These are phyloP conservation scores for Netelia virgata DNA, from an alignment of 2,888 invertebrate species.

Conservation along the genomic window DNA sequence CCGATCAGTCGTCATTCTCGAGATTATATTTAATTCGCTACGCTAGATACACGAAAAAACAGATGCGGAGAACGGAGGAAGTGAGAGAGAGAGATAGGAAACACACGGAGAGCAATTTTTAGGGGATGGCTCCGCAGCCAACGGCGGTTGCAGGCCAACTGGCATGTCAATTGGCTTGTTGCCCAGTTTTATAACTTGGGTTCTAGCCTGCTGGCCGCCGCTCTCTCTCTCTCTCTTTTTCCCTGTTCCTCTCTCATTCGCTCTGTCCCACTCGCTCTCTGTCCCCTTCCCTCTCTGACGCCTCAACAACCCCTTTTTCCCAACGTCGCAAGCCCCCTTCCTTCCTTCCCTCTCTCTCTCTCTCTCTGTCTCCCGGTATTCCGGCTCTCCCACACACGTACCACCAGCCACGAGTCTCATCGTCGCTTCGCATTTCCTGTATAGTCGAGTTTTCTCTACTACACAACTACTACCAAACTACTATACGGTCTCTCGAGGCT, in stretches of 20 bases:
- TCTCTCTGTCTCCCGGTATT: slow-evolving; percentile 56
- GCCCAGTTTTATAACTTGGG: slow-evolving; percentile 84
- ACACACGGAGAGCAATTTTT: slow-evolving; percentile 37
- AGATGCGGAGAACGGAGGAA: background rate
- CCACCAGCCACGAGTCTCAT: slow-evolving; percentile 27
- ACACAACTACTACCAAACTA: slow-evolving; percentile 41
- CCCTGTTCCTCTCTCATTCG: slow-evolving; percentile 62
- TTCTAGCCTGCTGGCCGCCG: slow-evolving; percentile 53
- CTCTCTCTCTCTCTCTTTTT: slow-evolving; percentile 65
- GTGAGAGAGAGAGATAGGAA: slow-evolving; percentile 7
- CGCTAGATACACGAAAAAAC: background rate
- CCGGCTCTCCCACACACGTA: slow-evolving; percentile 19
- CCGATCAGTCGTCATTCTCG: slow-evolving; percentile 79
- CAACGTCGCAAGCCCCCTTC: slow-evolving; percentile 1
- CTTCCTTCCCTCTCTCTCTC: background rate
- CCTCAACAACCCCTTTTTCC: slow-evolving; percentile 33
- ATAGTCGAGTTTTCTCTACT: slow-evolving; percentile 37
- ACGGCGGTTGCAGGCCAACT: slow-evolving; percentile 83
- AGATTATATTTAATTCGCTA: slow-evolving; percentile 77
- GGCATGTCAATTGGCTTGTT: slow-evolving; percentile 85
- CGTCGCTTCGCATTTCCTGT: slow-evolving; percentile 27
- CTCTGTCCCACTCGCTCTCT: slow-evolving; percentile 52
- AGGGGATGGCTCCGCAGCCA: slow-evolving; percentile 79
- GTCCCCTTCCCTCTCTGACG: slow-evolving; percentile 23
- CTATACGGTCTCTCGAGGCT: slow-evolving; percentile 70